phyloP scores from a whole-genome alignment of 2,888 invertebrate species.

The Tiliacea aurago region DNA sequence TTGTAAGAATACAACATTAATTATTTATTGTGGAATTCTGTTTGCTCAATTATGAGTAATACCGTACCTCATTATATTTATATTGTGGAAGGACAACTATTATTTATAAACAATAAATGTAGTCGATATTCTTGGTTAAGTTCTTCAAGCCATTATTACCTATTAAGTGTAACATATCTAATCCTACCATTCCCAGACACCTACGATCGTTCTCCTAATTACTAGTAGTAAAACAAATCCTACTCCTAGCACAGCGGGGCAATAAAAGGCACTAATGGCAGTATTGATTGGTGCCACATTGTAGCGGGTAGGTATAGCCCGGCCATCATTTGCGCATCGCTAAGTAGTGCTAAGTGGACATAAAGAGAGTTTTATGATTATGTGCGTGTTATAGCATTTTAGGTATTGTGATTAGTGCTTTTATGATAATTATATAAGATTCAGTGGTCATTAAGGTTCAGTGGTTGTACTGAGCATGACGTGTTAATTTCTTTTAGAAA shows the following conservation, averaged over 20 bases:
- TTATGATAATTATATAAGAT: slow-evolving; percentile 9
- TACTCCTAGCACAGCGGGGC: slow-evolving; percentile 6
- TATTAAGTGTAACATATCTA: background rate
- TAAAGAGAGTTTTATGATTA: slow-evolving; percentile 38
- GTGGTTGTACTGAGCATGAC: background rate
- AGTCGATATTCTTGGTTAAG: background rate
- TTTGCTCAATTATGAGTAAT: background rate
- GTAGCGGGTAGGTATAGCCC: background rate
- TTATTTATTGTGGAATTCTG: background rate
- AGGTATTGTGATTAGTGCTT: slow-evolving; percentile 20
- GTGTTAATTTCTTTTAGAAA: background rate
- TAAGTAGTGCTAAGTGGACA: slow-evolving; percentile 39
- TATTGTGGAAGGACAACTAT: background rate
- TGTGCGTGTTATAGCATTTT: slow-evolving; percentile 17
- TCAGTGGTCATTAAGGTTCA: too few species aligned
- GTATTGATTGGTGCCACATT: slow-evolving; percentile 50
- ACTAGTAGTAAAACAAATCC: slow-evolving; percentile 51
- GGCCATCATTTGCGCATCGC: slow-evolving; percentile 37
- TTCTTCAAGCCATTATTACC: background rate
- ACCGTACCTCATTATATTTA: background rate
- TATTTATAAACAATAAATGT: background rate
- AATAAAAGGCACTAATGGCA: slow-evolving; percentile 45
- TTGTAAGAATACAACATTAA: background rate
- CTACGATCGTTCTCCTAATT: slow-evolving; percentile 37
- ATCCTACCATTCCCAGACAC: slow-evolving; percentile 10